Evolutionary conservation across 2,797 vertebrate species (phyloP).

Genomic region (Hydrocynus forskahlii): DNA sequence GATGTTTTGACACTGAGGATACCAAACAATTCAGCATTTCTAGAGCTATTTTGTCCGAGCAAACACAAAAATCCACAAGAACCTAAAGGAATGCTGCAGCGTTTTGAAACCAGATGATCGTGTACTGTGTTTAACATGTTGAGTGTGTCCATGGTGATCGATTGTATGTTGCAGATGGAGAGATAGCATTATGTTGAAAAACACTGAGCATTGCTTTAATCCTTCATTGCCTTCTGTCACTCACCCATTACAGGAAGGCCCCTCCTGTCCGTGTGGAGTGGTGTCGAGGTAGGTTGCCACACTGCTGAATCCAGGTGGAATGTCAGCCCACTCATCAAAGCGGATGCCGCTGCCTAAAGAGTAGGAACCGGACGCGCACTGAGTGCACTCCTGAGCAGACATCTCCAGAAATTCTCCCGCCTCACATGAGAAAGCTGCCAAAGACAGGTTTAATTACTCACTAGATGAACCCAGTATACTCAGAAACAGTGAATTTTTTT

Average conservation of each 20-base stretch:
- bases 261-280: slow-evolving; percentile 69
- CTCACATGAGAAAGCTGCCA: slow-evolving; percentile 90
- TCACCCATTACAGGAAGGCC: slow-evolving; percentile 88
- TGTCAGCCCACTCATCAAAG: slow-evolving; percentile 94
- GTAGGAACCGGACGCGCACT: slow-evolving; percentile 93
- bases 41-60: too few relatives aligned
- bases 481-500: background rate
- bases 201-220: background rate
- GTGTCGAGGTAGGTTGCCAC: slow-evolving; percentile 87
- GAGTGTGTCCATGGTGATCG: background rate
- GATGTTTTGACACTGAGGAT: too few relatives aligned
- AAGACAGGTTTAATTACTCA: background rate
- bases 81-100: background rate
- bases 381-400: slow-evolving; percentile 92
- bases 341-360: slow-evolving; percentile 95
- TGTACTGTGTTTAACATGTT: too few relatives aligned
- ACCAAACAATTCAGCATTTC: too few relatives aligned
- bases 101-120: background rate
- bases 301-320: slow-evolving; percentile 92
- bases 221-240: slow-evolving; percentile 34
- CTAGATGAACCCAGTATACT: background rate
- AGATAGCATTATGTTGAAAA: background rate
- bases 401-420: slow-evolving; percentile 96
- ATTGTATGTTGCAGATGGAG: background rate
- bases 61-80: background rate